Evolutionary conservation across 2,888 invertebrate genomes (phyloP).

Genomic region (Synanthedon formicaeformis): DNA sequence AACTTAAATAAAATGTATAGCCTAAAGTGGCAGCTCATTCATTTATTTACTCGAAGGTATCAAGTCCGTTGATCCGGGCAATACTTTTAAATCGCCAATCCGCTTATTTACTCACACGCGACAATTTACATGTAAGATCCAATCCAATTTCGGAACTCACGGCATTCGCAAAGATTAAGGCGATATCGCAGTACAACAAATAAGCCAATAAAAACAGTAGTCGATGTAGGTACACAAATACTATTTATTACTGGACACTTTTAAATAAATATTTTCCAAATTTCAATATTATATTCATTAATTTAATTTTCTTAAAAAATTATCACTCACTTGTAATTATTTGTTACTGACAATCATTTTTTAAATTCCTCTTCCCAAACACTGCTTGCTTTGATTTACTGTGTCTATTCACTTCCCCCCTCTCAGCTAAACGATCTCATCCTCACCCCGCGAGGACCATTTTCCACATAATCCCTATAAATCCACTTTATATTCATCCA

Average conservation of each 20-base stretch:
- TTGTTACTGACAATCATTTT: no score
- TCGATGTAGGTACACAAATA: neutral
- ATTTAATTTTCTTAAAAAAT: no score
- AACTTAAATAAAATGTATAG: neutral
- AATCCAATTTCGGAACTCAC: slow-evolving; percentile 63
- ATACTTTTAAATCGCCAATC: neutral
- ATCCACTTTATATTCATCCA: slow-evolving; percentile 70
- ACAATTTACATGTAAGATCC: slow-evolving; percentile 63
- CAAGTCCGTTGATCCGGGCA: slow-evolving; percentile 31
- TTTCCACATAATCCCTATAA: slow-evolving; percentile 60
- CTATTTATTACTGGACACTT: no score
- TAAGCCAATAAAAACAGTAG: no score
- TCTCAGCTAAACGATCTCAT: slow-evolving; percentile 6
- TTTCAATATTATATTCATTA: no score
- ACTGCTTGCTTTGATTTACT: no score
- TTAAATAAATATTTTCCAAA: no score
- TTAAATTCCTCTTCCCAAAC: no score
- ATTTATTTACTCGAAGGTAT: slow-evolving; percentile 18
- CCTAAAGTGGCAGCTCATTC: neutral
- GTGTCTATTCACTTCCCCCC: slow-evolving; percentile 6
- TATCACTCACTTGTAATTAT: no score
- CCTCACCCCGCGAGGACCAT: slow-evolving; percentile 31
- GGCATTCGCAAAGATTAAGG: slow-evolving; percentile 60
- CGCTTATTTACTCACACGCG: slow-evolving; percentile 56
- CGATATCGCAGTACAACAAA: slow-evolving; percentile 15